phyloP scores from a whole-genome alignment of 2,888 invertebrate species.

The Anagyrus pseudococci region DNA sequence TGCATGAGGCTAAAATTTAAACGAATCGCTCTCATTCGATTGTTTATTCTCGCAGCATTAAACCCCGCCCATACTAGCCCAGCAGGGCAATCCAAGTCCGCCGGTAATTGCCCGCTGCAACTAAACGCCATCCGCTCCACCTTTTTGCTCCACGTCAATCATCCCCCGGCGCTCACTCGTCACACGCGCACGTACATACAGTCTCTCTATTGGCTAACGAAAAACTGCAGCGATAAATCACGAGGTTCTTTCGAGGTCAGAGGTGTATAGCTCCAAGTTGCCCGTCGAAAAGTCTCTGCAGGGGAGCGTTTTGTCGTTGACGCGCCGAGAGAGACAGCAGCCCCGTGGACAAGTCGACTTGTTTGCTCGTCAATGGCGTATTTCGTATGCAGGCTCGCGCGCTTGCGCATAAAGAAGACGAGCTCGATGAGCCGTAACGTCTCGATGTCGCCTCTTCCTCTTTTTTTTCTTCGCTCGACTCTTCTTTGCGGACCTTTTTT shows the following conservation, averaged over 20 bases:
- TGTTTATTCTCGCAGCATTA: no score
- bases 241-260: slow-evolving; percentile 9
- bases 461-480: slow-evolving; percentile 5
- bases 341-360: slow-evolving; percentile 14
- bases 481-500: no score
- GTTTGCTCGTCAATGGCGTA: slow-evolving; percentile 17
- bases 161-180: no score
- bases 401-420: slow-evolving; percentile 34
- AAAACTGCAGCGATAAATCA: slow-evolving; percentile 36
- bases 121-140: no score
- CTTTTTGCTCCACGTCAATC: background rate
- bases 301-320: slow-evolving; percentile 31
- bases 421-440: slow-evolving; percentile 41
- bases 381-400: slow-evolving; percentile 35
- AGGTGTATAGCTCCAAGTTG: background rate
- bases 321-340: no score
- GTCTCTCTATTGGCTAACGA: slow-evolving; percentile 12
- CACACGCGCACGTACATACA: no score
- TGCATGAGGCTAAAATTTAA: no score
- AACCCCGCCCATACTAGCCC: no score
- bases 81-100: no score
- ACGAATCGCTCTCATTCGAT: no score
- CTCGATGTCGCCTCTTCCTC: slow-evolving; percentile 30
- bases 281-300: slow-evolving; percentile 21
- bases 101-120: background rate